Conservation (phyloP, 2,113 vertebrate species). For the Athene cunicularia region DNA sequence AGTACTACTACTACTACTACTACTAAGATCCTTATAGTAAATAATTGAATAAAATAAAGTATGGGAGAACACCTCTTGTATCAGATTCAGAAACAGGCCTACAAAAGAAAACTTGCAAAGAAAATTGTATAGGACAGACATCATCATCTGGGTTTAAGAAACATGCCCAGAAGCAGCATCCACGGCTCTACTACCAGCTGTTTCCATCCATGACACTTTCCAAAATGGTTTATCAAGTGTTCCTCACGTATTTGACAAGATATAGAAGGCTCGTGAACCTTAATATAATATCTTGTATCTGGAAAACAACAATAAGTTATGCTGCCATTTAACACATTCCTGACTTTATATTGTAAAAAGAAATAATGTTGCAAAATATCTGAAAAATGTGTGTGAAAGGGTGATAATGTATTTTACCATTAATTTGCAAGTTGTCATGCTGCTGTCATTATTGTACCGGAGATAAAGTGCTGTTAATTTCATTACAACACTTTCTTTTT, state of each 20-base stretch:
- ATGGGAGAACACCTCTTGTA: not conserved
- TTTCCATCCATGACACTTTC: not conserved
- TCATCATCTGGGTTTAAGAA: not conserved
- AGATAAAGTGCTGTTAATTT: not conserved
- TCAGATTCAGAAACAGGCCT: not conserved
- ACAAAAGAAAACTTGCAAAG: not conserved
- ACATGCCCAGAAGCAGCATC: not conserved
- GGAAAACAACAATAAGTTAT: not conserved
- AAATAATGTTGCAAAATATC: constrained; percentile 5
- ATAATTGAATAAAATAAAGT: not conserved
- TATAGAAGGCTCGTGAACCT: not conserved
- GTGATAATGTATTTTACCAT: not conserved
- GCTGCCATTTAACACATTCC: constrained; percentile 9
- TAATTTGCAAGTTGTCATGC: constrained; percentile 51
- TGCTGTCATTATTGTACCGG: not conserved
- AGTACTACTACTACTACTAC: not conserved
- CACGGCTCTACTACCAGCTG: not conserved
- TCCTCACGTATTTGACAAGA: not conserved
- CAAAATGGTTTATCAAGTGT: not conserved
- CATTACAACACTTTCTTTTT: not conserved
- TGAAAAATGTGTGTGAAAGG: not conserved
- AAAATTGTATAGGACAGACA: not conserved
- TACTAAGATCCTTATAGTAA: not conserved
- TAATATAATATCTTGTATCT: not conserved
- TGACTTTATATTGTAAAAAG: not conserved